These are phyloP conservation scores for Pseudobourletiella spinata DNA, from an alignment of 1,140 invertebrate genomes.

Conservation along the genomic window DNA sequence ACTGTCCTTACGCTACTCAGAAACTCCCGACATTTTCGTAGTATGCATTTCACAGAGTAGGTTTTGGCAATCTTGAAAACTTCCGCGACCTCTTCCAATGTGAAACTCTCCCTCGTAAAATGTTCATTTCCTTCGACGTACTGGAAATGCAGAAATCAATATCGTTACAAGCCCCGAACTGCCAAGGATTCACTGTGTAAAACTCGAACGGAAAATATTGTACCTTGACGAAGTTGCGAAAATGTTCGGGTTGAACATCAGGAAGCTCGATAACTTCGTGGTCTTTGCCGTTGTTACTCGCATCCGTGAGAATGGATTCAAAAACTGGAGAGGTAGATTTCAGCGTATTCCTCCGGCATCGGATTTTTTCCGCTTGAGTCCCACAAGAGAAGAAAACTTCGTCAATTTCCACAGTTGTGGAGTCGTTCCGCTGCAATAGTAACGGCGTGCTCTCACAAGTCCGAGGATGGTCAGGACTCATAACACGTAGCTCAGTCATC, in stretches of 20 bases:
- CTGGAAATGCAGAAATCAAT: no score
- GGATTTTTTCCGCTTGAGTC: neutral
- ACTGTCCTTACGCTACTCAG: neutral
- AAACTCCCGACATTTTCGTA: neutral
- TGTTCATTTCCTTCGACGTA: neutral
- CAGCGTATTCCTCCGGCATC: neutral
- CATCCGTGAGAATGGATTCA: neutral
- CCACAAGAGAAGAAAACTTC: neutral
- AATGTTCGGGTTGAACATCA: slow-evolving; percentile 5
- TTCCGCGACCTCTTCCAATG: neutral
- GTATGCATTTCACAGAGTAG: neutral
- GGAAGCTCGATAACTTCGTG: slow-evolving; percentile 1
- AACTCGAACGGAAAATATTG: no score
- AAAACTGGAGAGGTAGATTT: neutral
- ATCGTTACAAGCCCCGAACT: no score
- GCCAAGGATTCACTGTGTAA: neutral
- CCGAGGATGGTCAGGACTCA: no score
- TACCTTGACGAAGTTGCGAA: neutral
- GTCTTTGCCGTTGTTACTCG: neutral
- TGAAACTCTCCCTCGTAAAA: neutral
- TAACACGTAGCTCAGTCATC: no score
- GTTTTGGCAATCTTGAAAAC: neutral
- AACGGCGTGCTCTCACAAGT: no score
- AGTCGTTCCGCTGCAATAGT: no score
- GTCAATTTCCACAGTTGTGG: neutral